Evolutionary conservation across 2,888 invertebrate genomes (phyloP), one percentile per base, ranked within the genome.

Genomic region (Lithophane leautieri): DNA sequence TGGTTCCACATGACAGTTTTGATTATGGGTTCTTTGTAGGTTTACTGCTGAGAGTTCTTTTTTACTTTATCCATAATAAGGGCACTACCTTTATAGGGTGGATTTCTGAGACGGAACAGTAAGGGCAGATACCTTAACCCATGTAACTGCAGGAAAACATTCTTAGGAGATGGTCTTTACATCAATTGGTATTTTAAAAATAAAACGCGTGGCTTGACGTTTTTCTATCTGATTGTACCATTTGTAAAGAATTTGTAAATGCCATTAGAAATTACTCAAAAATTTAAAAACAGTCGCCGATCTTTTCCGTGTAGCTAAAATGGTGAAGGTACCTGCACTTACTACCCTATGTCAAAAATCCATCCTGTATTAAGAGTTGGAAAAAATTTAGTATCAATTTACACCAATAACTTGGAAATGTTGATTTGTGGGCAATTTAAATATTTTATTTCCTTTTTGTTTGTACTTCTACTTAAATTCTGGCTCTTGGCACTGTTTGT

Each of bases 1-100:
- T 84, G 84, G 58, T 82, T 84, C 79, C 84, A 84, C 76, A 47
- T 67, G 42, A 65, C 40, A 65, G 7, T 62, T 61, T 70, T 52
- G 1, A 69, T 44, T 44, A 42, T 69, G 80, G 70, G 60, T 60
- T 81, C 34, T 71, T 60, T 52, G 34, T 60, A 54, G 16, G 34
- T 66, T 42, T 60, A 40, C 25, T 44, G 14, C 47, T 73, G 40
- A 56, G 40, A 83, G 28, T 67, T 61, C 12, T 74, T 71, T 72
- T 65, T 73, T 65, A 62, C 65, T 54, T 40, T 60, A 42, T 68
- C 1, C 19, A 54, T 42, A 50, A 47, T 52, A 40, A 0, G n/a
- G 58, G 34, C 62, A 56, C 44, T 60, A 54, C 54, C 28, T 47
- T 58, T 4, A 44, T 34, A 25, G 19, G 25, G 12, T 69, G 52